Percentiles rank a stretch among this genome's conserved stretches.
Evolutionary conservation across 2,888 invertebrate genomes (phyloP).

Genomic region (Malthinus flaveolus): DNA sequence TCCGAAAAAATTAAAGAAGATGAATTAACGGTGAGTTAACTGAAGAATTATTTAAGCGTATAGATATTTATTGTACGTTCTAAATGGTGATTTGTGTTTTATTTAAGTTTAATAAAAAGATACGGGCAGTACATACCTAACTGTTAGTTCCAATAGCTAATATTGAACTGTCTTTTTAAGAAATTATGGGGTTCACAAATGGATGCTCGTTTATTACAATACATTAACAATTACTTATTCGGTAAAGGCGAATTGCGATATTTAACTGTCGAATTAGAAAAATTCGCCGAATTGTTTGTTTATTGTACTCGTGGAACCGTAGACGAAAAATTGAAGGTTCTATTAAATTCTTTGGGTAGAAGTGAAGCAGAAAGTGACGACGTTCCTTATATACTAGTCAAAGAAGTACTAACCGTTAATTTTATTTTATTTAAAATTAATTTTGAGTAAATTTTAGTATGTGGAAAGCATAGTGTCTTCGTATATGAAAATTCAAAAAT

Average conservation of each 20-base stretch:
- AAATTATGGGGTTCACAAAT: conserved; percentile 72
- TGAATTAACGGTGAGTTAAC: conserved; percentile 62
- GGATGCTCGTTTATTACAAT: conserved; percentile 68
- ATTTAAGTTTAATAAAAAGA: too few species aligned
- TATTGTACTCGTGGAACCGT: conserved; percentile 69
- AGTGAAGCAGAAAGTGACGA: conserved; percentile 58
- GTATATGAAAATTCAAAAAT: conserved; percentile 70
- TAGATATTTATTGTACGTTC: background rate
- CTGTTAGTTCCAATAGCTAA: background rate
- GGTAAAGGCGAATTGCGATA: conserved; percentile 59
- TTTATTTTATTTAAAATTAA: background rate
- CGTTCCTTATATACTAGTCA: conserved; percentile 63
- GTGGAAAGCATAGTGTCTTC: conserved; percentile 77
- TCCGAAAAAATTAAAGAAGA: conserved; percentile 67
- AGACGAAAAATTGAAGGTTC: conserved; percentile 64
- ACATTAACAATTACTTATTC: conserved; percentile 70
- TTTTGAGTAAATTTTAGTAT: conserved; percentile 56
- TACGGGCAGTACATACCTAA: too few species aligned
- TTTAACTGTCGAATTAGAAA: conserved; percentile 62
- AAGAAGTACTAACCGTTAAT: conserved; percentile 57
- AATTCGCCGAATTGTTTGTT: conserved; percentile 71
- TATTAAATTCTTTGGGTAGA: conserved; percentile 63
- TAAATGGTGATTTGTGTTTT: background rate
- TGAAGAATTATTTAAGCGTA: background rate
- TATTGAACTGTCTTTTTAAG: conserved; percentile 50